phyloP scores from a whole-genome alignment of 2,888 invertebrate species.

The Acanthosoma haemorrhoidale region DNA sequence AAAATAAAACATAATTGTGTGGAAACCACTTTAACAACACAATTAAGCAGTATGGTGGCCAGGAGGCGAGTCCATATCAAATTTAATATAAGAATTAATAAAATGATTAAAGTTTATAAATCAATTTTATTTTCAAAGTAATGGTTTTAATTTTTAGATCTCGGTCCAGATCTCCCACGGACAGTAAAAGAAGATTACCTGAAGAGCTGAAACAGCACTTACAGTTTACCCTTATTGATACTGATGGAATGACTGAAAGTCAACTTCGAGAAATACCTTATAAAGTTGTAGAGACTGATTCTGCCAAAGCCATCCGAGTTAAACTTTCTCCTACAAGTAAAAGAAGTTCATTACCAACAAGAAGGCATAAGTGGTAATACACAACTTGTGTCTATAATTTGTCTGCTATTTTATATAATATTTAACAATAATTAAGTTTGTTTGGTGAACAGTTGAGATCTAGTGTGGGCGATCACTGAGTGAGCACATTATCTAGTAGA shows the following conservation, averaged over 20 bases:
- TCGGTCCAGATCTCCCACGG: conserved; percentile 63
- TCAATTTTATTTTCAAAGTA: too few species aligned
- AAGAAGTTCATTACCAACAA: background rate
- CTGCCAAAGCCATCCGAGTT: conserved; percentile 41
- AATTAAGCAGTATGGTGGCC: too few species aligned
- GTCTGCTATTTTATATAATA: too few species aligned
- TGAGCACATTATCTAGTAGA: too few species aligned
- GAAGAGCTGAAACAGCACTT: conserved; percentile 77
- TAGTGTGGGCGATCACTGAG: too few species aligned
- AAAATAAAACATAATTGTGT: too few species aligned
- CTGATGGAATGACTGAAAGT: conserved; percentile 80
- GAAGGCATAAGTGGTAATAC: background rate
- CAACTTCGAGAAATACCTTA: conserved; percentile 83
- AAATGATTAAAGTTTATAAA: background rate
- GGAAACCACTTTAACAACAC: too few species aligned
- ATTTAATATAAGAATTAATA: too few species aligned
- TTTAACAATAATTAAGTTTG: too few species aligned
- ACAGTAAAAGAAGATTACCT: conserved; percentile 63
- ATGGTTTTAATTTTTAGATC: conserved; percentile 44
- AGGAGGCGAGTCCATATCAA: too few species aligned
- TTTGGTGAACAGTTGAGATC: too few species aligned
- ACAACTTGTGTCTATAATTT: too few species aligned
- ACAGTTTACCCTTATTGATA: conserved; percentile 82
- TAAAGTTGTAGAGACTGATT: conserved; percentile 72
- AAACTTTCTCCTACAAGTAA: conserved; percentile 41